These are phyloP conservation scores for Trematocara unimaculatum DNA, from an alignment of 2,113 vertebrate genomes.

Conservation along the genomic window DNA sequence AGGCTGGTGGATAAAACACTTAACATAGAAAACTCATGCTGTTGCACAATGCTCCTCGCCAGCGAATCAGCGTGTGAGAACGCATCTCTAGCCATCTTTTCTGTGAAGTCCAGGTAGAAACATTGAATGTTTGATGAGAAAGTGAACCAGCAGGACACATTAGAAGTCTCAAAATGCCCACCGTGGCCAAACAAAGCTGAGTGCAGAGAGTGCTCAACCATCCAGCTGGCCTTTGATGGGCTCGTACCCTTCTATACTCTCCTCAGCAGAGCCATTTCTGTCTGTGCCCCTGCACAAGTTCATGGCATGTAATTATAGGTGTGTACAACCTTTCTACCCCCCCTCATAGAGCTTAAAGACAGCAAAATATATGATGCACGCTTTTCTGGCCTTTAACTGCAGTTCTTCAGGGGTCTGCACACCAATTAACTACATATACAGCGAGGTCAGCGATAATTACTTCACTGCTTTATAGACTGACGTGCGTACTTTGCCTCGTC, in stretches of 20 bases:
- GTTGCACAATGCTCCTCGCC: not conserved
- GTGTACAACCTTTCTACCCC: not conserved
- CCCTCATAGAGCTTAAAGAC: not conserved
- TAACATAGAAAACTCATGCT: not conserved
- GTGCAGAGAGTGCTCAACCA: not conserved
- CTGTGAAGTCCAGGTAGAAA: slow-evolving; percentile 8
- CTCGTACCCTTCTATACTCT: not conserved
- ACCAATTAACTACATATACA: slow-evolving; percentile 40
- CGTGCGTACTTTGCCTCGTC: not conserved
- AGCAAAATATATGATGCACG: not conserved
- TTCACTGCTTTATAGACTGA: not conserved
- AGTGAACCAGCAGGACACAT: slow-evolving; percentile 4
- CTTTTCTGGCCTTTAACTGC: not conserved
- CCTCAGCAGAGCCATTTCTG: slow-evolving; percentile 19
- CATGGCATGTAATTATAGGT: not conserved
- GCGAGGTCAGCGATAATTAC: slow-evolving; percentile 53
- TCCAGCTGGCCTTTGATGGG: slow-evolving; percentile 16
- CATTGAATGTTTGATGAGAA: slow-evolving; percentile 36
- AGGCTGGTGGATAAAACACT: not conserved
- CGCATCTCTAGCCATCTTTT: not conserved
- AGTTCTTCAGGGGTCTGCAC: not conserved
- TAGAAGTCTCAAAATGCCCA: not conserved
- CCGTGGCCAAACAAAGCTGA: slow-evolving; percentile 7
- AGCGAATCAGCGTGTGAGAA: not conserved
- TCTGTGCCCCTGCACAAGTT: slow-evolving; percentile 22